Evolutionary conservation across 2,888 invertebrate species (phyloP).

Genomic region (Nyleta sp.): DNA sequence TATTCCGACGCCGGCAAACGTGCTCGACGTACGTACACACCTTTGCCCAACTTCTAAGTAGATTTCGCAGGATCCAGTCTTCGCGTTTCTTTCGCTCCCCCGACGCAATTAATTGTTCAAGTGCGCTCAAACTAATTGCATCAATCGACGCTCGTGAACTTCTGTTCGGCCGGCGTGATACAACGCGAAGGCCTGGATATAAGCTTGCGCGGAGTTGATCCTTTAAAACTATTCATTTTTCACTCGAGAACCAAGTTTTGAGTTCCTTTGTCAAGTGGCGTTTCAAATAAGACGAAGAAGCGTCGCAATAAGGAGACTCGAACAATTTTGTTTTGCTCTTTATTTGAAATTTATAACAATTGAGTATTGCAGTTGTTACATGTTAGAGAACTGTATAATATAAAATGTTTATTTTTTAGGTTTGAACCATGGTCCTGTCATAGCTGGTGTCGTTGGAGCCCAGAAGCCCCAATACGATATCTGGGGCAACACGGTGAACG

Average conservation of each 20-base stretch:
- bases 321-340: too few relatives aligned
- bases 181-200: too few relatives aligned
- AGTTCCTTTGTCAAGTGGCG: too few relatives aligned
- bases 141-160: neutral
- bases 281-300: too few relatives aligned
- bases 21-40: neutral
- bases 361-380: too few relatives aligned
- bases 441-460: slow-evolving; percentile 98
- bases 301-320: too few relatives aligned
- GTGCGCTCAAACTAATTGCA: neutral
- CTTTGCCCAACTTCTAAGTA: slow-evolving; percentile 41
- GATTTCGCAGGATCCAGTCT: slow-evolving; percentile 22
- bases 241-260: too few relatives aligned
- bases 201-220: too few relatives aligned
- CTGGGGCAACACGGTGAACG: slow-evolving; percentile 99
- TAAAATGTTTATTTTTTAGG: slow-evolving; percentile 85
- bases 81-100: slow-evolving; percentile 12
- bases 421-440: slow-evolving; percentile 94
- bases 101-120: slow-evolving; percentile 36
- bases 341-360: too few relatives aligned
- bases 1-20: slow-evolving; percentile 26
- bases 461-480: slow-evolving; percentile 99
- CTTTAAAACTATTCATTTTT: too few relatives aligned
- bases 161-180: neutral
- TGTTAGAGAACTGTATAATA: too few relatives aligned